Evolutionary conservation across 92 coral and sea anemone species (phyloP).

Genomic region (Zoanthus solanderi): DNA sequence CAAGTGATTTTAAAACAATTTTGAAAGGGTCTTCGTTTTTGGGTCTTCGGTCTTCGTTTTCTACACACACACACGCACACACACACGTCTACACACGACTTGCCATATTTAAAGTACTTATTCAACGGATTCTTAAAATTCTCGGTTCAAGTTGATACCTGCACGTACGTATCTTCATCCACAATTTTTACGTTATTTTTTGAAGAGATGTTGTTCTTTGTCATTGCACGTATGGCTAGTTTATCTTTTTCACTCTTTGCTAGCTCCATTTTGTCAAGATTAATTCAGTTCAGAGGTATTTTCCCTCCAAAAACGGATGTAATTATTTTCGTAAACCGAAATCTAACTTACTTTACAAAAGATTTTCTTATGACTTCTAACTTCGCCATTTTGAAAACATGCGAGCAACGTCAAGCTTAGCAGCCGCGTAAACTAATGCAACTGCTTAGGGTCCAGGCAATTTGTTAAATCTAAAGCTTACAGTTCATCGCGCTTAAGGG

Average conservation of each 20-base stretch:
- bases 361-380: neutral
- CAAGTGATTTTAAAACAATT: no score
- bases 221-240: slow-evolving; percentile 24
- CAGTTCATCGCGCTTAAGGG: neutral
- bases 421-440: slow-evolving; percentile 7
- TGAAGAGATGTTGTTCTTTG: slow-evolving; percentile 9
- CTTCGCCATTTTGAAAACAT: slow-evolving; percentile 34
- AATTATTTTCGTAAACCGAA: neutral
- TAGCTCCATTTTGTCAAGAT: slow-evolving; percentile 63
- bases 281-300: neutral
- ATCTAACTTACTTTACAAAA: neutral
- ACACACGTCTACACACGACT: no score
- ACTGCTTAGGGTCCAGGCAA: slow-evolving; percentile 2
- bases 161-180: slow-evolving; percentile 96
- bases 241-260: slow-evolving; percentile 63
- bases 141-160: slow-evolving; percentile 55
- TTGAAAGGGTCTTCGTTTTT: no score
- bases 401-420: slow-evolving; percentile 18
- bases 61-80: no score
- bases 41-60: no score
- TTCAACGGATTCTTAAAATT: neutral
- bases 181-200: slow-evolving; percentile 65
- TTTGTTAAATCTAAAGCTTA: neutral
- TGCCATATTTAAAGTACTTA: neutral
- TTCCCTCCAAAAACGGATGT: neutral